Base-by-base conservation (phyloP, 2,888 invertebrate species). In the Oscheius onirici region DNA sequence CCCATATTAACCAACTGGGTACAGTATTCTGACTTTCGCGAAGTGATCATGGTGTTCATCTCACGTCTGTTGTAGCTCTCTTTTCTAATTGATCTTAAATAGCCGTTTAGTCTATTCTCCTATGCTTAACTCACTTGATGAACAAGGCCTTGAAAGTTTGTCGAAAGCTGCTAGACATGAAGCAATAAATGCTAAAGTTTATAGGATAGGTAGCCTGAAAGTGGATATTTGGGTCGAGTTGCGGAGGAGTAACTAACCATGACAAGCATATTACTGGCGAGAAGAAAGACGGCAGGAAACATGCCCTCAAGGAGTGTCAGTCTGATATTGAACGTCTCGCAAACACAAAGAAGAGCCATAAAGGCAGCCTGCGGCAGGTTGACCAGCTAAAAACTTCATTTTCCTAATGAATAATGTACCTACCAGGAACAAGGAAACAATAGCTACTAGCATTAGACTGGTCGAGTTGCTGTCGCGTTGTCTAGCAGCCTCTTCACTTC, bases 181-280 rank as follows among this genome's bases (percentile, higher is more conserved):
- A 95, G 88, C 95, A 95, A 87, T 96, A 96, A 79, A 96, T 95
- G 74, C 94, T 95, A 86, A 96, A 95, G 89, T 96, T 96, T 70
- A 90, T 81, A 6, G 95, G 95, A 89, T 95, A 95, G 60, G 94
- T 94, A 49, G 94, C 91, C 86, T 86, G n/a, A 68, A 66, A 81
- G 76, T 41, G n/a, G 24, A 11, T 20, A 41, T 34, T 17, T 44
- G 26, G 11, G 15, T 46, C 51, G 40, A 66, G 20, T 10, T 17
- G 41, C 22, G 63, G 44, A 34, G 49, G 49, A 13, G 49, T 52
- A 46, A 72, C 80, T 69, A 28, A 84, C 86, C 77, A 95, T 92
- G 74, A 96, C 93, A 88, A 94, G 93, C 90, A 95, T 95, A 72
- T 87, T 87, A 90, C 95, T 83, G 43, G 83, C 77, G 11, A 86